Base-by-base conservation (phyloP, 2,888 invertebrate genomes). In the Phaonia tiefii region DNA sequence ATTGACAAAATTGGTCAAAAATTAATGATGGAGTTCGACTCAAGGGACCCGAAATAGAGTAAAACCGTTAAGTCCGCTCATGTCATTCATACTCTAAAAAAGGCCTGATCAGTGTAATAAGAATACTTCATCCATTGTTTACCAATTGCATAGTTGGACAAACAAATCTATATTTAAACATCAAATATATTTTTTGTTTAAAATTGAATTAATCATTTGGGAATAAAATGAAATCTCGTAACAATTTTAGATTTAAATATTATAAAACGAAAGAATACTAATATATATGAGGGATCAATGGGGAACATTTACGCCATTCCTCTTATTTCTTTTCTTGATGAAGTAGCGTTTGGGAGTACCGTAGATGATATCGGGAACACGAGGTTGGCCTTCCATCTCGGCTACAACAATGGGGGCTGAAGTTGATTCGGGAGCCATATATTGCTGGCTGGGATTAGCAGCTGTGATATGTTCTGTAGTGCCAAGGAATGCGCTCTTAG, bases 341-440 rank as follows among this genome's bases (percentile, higher is more conserved):
- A 86, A 87, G 81, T 85, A 94, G 87, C 92, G 93, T 83, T 93
- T 93, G 87, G 94, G 94, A 87, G 94, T 92, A 81, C 94, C 94
- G 91, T 94, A 94, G 83, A 92, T 92, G 86, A 92, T 88, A 75
- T 88, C 86, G 69, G 90, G 89, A 75, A 85, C 80, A 37, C 86
- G 86, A 11, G 63, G 44, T 20, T 85, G 83, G 20, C 80, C 69
- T 79, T 85, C 85, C 54, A 72, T 31, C 49, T 84, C 87, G 80
- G 86, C 85, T n/a, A 87, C 87, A 17, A 87, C 83, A 49, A 87
- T 87, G 75, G 88, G 87, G 2, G 86, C 83, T 1, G 84, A 75
- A 11, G 83, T 84, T n/a, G 86, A 84, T 44, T 86, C 85, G 0
- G 88, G 87, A 5, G 86, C 85, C 81, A 89, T 73, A 73, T 89